Percentiles rank a stretch among this genome's conserved stretches.
Evolutionary conservation across 2,888 invertebrate species (phyloP).

Genomic region (Timema cristinae): DNA sequence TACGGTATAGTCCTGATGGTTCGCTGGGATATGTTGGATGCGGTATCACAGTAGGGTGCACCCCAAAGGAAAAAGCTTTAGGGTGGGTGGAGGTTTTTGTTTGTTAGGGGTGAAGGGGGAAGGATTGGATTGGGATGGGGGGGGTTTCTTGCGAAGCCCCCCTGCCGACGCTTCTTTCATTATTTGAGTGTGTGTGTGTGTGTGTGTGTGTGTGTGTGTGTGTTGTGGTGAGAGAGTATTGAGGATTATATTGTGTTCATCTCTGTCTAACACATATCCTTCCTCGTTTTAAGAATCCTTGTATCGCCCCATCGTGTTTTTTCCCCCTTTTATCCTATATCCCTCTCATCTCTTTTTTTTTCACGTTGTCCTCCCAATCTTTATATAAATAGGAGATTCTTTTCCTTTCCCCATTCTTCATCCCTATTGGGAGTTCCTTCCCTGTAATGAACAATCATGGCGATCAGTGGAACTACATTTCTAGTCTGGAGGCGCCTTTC

Average conservation of each 20-base stretch:
- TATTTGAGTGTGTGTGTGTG: conserved; percentile 17
- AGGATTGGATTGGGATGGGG: not conserved
- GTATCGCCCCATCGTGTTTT: conserved; percentile 6
- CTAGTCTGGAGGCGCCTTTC: too few species aligned
- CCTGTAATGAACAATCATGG: conserved; percentile 14
- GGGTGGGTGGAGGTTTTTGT: conserved; percentile 22
- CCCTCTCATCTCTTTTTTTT: not conserved
- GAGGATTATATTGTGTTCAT: conserved; percentile 15
- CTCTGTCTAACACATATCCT: conserved; percentile 5
- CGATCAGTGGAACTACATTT: conserved; percentile 8
- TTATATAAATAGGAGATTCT: conserved; percentile 13
- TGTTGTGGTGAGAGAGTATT: not conserved
- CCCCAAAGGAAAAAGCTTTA: conserved; percentile 15
- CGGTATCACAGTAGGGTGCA: conserved; percentile 28
- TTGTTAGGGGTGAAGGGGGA: not conserved
- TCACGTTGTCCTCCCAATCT: not conserved
- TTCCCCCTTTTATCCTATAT: not conserved
- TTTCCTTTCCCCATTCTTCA: not conserved
- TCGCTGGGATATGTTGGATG: conserved; percentile 27
- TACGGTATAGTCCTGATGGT: not conserved
- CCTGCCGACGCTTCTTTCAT: conserved; percentile 26
- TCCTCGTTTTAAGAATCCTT: not conserved
- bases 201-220: conserved; percentile 6
- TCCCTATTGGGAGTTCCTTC: conserved; percentile 10
- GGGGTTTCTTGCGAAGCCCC: not conserved